These are phyloP conservation scores for Pogonocichla stellata DNA, from an alignment of 2,113 vertebrate genomes.

Conservation along the genomic window DNA sequence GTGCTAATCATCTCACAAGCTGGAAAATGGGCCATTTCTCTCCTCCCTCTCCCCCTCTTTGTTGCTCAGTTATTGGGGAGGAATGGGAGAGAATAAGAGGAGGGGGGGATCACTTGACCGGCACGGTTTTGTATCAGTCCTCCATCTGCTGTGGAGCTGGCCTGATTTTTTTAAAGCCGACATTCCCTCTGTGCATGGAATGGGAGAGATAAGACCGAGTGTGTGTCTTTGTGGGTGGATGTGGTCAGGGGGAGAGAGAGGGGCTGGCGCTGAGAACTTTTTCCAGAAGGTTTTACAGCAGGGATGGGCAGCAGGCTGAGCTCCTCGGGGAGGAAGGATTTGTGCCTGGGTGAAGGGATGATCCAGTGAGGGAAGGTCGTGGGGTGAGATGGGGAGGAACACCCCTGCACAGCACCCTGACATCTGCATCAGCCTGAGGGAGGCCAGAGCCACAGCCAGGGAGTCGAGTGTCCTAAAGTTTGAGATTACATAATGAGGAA, in stretches of 20 bases:
- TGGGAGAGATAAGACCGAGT: not conserved
- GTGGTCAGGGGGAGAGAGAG: not conserved
- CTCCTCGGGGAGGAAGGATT: fast-evolving
- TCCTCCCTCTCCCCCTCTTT: conserved; percentile 37
- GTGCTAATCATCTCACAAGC: conserved; percentile 58
- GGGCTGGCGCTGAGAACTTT: not conserved
- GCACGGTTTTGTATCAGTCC: not conserved
- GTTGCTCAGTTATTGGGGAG: conserved; percentile 51
- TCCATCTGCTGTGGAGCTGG: conserved; percentile 23
- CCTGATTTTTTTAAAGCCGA: not conserved
- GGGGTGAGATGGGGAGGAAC: not conserved
- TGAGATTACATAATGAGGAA: not conserved
- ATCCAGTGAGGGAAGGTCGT: fast-evolving
- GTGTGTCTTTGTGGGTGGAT: not conserved
- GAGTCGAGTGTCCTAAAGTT: fast-evolving
- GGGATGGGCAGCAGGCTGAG: fast-evolving
- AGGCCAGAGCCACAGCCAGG: fast-evolving
- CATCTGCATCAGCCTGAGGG: not conserved
- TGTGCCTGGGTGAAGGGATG: fast-evolving
- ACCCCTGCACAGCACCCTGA: fast-evolving
- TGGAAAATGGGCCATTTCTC: conserved; percentile 64
- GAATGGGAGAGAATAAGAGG: not conserved
- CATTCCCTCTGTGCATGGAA: not conserved
- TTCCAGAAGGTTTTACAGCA: not conserved
- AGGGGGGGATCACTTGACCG: not conserved